These are phyloP conservation scores for Vulpes vulpes DNA, from an alignment of 2,113 vertebrate species.

Conservation along the genomic window DNA sequence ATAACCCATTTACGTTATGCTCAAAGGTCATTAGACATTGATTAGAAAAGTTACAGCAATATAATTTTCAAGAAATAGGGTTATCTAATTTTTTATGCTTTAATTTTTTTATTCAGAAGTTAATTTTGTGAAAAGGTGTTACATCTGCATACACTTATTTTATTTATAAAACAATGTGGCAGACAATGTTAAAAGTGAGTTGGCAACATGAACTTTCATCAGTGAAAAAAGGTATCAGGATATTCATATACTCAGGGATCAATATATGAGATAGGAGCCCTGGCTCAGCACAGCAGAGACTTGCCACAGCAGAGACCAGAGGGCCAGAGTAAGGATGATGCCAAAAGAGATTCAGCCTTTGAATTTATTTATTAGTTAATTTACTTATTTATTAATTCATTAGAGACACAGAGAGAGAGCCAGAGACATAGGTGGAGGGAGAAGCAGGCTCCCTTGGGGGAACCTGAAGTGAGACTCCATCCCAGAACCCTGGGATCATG, in stretches of 20 bases:
- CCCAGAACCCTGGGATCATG: no score
- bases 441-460: no score
- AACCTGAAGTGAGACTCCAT: no score
- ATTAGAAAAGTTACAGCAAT: not conserved
- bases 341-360: not conserved
- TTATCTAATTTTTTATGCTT: not conserved
- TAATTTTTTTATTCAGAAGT: constrained; percentile 51
- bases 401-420: no score
- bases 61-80: not conserved
- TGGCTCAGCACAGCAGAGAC: no score
- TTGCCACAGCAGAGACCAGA: not conserved
- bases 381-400: no score
- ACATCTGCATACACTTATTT: not conserved
- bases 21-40: not conserved
- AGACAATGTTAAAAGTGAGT: not conserved
- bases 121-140: not conserved
- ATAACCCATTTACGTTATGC: not conserved
- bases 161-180: not conserved
- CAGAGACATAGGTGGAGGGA: no score
- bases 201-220: not conserved
- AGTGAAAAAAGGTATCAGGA: not conserved
- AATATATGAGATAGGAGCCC: not conserved
- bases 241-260: not conserved
- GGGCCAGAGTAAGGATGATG: not conserved
- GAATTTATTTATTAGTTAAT: not conserved